A percentile compares a stretch with the other conserved stretches of the same genome.
phyloP scores from a whole-genome alignment of 2,797 vertebrate species.

The Phrynocephalus forsythii region DNA sequence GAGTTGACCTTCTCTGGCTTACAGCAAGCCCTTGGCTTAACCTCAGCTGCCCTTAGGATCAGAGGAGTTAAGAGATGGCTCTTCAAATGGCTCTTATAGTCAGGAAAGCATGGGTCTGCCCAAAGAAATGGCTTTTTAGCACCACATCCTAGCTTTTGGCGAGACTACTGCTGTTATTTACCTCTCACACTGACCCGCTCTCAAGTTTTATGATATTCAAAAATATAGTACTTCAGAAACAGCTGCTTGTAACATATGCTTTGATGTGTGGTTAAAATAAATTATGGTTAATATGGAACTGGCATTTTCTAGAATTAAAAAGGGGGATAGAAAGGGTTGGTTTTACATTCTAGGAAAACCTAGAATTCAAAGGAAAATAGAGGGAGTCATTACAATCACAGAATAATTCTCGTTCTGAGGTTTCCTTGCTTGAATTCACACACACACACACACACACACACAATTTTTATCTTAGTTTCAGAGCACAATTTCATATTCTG shows the following conservation, averaged over 20 bases:
- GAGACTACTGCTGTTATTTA: not conserved
- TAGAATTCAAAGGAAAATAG: not conserved
- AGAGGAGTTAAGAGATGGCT: conserved; percentile 2
- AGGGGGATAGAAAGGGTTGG: not conserved
- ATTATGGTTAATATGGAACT: not conserved
- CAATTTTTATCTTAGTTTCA: not conserved
- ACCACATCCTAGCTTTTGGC: not conserved
- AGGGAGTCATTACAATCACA: not conserved
- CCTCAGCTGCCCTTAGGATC: conserved; percentile 11
- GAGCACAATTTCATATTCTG: not conserved
- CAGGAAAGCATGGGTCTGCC: conserved; percentile 2
- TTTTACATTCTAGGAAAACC: not conserved
- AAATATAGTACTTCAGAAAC: conserved; percentile 3
- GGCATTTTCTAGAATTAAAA: not conserved
- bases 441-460: too few relatives aligned
- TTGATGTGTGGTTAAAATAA: not conserved
- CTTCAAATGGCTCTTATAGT: conserved; percentile 17
- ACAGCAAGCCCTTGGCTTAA: conserved; percentile 22
- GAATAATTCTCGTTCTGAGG: not conserved
- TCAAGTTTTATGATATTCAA: not conserved
- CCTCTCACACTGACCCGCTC: not conserved
- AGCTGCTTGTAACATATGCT: not conserved
- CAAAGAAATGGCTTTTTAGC: not conserved
- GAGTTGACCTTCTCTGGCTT: conserved; percentile 24
- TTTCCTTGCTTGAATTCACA: not conserved